Evolutionary conservation across 2,113 vertebrate species (phyloP).

Genomic region (Natator depressus): DNA sequence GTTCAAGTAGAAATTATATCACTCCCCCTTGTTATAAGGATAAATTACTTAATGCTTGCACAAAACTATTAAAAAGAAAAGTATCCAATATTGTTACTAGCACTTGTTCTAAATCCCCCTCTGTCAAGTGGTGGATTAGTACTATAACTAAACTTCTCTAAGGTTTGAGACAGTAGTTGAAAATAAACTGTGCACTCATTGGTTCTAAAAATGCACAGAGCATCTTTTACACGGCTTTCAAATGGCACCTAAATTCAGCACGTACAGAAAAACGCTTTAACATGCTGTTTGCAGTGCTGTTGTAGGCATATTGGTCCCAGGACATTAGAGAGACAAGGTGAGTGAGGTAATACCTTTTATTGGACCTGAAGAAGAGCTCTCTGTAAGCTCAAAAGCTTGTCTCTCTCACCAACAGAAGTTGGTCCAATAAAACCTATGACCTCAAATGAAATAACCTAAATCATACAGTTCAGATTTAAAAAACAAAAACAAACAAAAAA

Average conservation of each 20-base stretch:
- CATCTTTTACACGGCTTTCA: neutral
- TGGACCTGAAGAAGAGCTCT: too few species aligned
- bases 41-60: neutral
- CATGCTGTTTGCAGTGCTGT: neutral
- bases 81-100: neutral
- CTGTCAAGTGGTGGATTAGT: constrained; percentile 12
- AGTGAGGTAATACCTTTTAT: too few species aligned
- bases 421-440: neutral
- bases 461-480: neutral
- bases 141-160: constrained; percentile 2
- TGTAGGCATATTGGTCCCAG: neutral
- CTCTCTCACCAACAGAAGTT: neutral
- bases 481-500: neutral
- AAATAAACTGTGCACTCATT: neutral
- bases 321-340: too few species aligned
- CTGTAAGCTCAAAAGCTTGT: too few species aligned
- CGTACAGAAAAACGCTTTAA: neutral
- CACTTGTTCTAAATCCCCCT: neutral
- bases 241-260: neutral
- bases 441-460: neutral
- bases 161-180: neutral
- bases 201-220: constrained; percentile 38
- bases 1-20: neutral
- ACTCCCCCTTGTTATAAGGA: neutral
- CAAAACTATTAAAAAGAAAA: constrained; percentile 14